phyloP scores from a whole-genome alignment of 2,888 invertebrate genomes.

The Bhutanitis thaidina region DNA sequence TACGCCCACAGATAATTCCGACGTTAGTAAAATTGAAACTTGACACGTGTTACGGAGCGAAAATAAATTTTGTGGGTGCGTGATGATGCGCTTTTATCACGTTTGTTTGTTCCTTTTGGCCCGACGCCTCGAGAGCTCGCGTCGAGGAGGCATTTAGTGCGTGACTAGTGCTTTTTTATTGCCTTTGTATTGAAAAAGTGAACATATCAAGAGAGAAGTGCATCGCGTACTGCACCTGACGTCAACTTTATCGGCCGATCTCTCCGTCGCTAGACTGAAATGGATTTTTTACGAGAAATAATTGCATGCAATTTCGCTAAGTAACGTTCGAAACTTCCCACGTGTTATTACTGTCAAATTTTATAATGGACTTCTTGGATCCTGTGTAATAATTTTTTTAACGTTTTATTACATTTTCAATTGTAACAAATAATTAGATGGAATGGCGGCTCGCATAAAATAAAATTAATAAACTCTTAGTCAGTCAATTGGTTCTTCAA shows the following conservation, averaged over 20 bases:
- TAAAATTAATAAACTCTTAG: slow-evolving; percentile 44
- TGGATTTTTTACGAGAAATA: slow-evolving; percentile 42
- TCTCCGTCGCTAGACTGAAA: slow-evolving; percentile 32
- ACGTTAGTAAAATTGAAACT: slow-evolving; percentile 76
- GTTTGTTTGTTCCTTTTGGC: slow-evolving; percentile 74
- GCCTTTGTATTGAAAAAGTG: slow-evolving; percentile 73
- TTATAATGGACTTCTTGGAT: slow-evolving; percentile 51
- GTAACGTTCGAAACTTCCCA: slow-evolving; percentile 29
- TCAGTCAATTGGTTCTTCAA: slow-evolving; percentile 38
- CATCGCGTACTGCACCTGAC: slow-evolving; percentile 51
- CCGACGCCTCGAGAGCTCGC: slow-evolving; percentile 52
- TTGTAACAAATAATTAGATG: slow-evolving; percentile 36
- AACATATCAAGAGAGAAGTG: slow-evolving; percentile 38
- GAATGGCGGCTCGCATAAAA: slow-evolving; percentile 42
- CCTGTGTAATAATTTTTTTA: slow-evolving; percentile 43
- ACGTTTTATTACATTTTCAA: slow-evolving; percentile 30
- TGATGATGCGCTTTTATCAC: slow-evolving; percentile 70
- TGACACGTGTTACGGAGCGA: slow-evolving; percentile 78
- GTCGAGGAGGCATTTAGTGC: slow-evolving; percentile 67
- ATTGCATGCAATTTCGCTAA: slow-evolving; percentile 62
- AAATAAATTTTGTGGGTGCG: slow-evolving; percentile 74
- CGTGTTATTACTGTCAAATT: slow-evolving; percentile 49
- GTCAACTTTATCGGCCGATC: slow-evolving; percentile 41
- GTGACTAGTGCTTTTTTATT: slow-evolving; percentile 73
- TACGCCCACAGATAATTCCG: slow-evolving; percentile 79